phyloP scores from a whole-genome alignment of 2,797 vertebrate genomes.

The Poeciliopsis paucimaculata region DNA sequence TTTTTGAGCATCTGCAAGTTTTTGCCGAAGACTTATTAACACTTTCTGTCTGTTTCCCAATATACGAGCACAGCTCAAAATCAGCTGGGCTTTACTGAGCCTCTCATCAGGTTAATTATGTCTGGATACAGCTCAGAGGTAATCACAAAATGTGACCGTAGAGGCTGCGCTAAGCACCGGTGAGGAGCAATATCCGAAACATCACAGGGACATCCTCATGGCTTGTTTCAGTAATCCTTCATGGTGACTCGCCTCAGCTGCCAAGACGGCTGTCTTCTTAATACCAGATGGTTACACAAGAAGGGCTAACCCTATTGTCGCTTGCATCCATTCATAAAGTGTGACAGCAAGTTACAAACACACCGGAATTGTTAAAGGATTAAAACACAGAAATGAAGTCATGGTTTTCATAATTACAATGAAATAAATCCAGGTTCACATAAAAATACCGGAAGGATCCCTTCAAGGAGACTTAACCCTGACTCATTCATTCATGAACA shows the following conservation, averaged over 20 bases:
- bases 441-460: neutral
- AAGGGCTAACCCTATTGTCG: conserved; percentile 10
- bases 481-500: conserved; percentile 9
- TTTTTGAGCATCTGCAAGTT: neutral
- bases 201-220: conserved; percentile 36
- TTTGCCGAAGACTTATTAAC: conserved; percentile 24
- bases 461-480: neutral
- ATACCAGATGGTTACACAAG: conserved; percentile 34
- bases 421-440: conserved; percentile 6
- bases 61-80: neutral
- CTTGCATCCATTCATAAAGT: conserved; percentile 20
- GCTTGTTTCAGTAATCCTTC: conserved; percentile 54
- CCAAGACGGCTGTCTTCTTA: conserved; percentile 17
- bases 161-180: conserved; percentile 27
- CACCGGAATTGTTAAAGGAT: neutral
- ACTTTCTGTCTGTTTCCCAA: neutral
- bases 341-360: neutral
- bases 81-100: conserved; percentile 5
- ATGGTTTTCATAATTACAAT: neutral
- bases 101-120: conserved; percentile 54
- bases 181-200: conserved; percentile 34
- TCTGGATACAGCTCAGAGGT: conserved; percentile 48
- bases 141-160: conserved; percentile 40
- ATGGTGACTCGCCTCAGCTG: conserved; percentile 9
- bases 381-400: neutral